A percentile compares a stretch with the other conserved stretches of the same genome.
phyloP scores from a whole-genome alignment of 2,888 invertebrate genomes.

The Drosophila ezoana region DNA sequence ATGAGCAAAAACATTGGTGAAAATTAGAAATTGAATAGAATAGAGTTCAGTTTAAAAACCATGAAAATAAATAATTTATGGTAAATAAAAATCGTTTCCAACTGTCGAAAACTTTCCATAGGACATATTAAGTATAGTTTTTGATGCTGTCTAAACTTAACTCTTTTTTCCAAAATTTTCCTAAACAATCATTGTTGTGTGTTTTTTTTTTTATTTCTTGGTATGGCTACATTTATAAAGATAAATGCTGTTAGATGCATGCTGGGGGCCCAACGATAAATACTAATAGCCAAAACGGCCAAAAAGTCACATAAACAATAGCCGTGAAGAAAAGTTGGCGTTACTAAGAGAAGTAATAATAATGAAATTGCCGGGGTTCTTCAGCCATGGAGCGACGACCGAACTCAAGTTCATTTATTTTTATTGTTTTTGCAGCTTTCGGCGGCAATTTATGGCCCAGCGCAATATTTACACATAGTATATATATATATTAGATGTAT shows the following conservation, averaged over 20 bases:
- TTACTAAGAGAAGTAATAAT: conserved; percentile 59
- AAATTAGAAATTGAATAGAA: too few species aligned
- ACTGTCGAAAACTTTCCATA: too few species aligned
- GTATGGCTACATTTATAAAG: conserved; percentile 17
- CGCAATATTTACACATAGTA: conserved; percentile 5
- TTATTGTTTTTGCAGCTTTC: conserved; percentile 80
- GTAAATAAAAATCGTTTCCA: too few species aligned
- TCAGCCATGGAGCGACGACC: conserved; percentile 34
- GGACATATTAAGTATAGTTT: too few species aligned
- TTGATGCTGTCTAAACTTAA: background rate
- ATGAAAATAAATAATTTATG: too few species aligned
- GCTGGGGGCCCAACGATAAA: conserved; percentile 48
- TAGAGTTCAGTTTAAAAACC: too few species aligned
- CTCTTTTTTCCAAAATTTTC: background rate
- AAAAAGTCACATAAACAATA: conserved; percentile 66
- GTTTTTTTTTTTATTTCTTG: conserved; percentile 1
- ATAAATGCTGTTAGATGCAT: conserved; percentile 34
- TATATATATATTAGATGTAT: conserved; percentile 15
- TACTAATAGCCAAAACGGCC: conserved; percentile 67
- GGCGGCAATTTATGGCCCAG: conserved; percentile 71
- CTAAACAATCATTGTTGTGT: background rate
- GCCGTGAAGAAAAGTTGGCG: conserved; percentile 61
- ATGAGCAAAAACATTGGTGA: too few species aligned
- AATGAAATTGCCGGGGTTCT: conserved; percentile 65
- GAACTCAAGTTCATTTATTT: conserved; percentile 79